These are phyloP conservation scores for Panthera uncia DNA, from an alignment of 2,113 vertebrate genomes.

Conservation along the genomic window DNA sequence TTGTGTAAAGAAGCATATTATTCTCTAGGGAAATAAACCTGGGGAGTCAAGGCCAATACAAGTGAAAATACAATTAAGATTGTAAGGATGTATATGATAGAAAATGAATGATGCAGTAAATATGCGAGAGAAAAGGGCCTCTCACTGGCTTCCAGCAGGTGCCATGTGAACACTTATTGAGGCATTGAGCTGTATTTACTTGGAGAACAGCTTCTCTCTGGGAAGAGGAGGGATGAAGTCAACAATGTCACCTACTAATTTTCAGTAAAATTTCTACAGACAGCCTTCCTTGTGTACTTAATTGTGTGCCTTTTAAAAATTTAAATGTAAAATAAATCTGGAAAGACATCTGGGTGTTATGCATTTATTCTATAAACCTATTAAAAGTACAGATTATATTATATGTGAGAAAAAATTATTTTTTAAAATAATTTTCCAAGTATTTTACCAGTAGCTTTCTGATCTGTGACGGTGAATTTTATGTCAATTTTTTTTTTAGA, in stretches of 20 bases:
- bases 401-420: not conserved
- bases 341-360: not conserved
- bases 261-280: not conserved
- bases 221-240: not conserved
- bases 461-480: not conserved
- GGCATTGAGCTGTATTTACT: not conserved
- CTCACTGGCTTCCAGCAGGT: not conserved
- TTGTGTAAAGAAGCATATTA: not conserved
- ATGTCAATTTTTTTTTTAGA: not conserved
- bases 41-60: not conserved
- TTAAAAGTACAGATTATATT: not conserved
- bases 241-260: not conserved
- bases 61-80: not conserved
- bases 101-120: not conserved
- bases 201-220: not conserved
- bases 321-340: not conserved
- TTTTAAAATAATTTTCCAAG: not conserved
- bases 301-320: not conserved
- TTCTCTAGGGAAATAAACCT: not conserved
- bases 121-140: not conserved
- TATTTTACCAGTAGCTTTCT: not conserved
- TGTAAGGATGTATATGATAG: not conserved
- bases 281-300: not conserved
- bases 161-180: not conserved
- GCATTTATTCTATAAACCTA: not conserved